phyloP scores from a whole-genome alignment of 2,113 vertebrate genomes.

The Baryphthengus martii region DNA sequence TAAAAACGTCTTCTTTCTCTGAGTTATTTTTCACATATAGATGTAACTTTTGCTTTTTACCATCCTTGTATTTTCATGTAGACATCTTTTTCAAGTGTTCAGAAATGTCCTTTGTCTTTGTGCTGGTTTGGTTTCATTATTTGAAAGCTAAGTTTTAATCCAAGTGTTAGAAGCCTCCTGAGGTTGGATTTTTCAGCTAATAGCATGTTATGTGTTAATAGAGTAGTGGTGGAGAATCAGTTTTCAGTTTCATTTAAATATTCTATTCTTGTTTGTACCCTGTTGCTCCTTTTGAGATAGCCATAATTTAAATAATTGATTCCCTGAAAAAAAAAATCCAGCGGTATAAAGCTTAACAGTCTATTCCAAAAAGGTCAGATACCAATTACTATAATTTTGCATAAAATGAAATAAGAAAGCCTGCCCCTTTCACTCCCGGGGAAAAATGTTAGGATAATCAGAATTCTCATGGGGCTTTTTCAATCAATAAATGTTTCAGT shows the following conservation, averaged over 20 bases:
- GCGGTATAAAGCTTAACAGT: constrained; percentile 54
- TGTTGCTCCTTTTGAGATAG: constrained; percentile 59
- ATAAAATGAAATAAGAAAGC: constrained; percentile 68
- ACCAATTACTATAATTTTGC: constrained; percentile 75
- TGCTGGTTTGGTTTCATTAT: constrained; percentile 19
- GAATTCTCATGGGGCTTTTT: constrained; percentile 58
- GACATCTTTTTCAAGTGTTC: neutral
- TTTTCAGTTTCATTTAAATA: constrained; percentile 64
- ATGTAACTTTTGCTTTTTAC: neutral
- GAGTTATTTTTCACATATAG: neutral
- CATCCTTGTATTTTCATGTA: neutral
- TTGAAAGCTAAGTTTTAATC: constrained; percentile 47
- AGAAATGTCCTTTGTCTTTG: neutral
- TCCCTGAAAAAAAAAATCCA: constrained; percentile 63
- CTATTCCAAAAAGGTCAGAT: constrained; percentile 67
- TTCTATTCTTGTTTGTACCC: constrained; percentile 58
- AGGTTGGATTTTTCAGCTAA: constrained; percentile 37
- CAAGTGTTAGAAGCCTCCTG: neutral
- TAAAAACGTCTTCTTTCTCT: neutral
- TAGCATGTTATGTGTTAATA: constrained; percentile 11
- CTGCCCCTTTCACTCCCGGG: constrained; percentile 47
- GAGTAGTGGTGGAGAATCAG: neutral
- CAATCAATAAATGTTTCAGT: constrained; percentile 61
- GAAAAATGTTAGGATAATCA: constrained; percentile 58
- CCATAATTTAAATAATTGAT: constrained; percentile 76